phyloP scores from a whole-genome alignment of 2,888 invertebrate genomes.

The Electrophaes corylata region DNA sequence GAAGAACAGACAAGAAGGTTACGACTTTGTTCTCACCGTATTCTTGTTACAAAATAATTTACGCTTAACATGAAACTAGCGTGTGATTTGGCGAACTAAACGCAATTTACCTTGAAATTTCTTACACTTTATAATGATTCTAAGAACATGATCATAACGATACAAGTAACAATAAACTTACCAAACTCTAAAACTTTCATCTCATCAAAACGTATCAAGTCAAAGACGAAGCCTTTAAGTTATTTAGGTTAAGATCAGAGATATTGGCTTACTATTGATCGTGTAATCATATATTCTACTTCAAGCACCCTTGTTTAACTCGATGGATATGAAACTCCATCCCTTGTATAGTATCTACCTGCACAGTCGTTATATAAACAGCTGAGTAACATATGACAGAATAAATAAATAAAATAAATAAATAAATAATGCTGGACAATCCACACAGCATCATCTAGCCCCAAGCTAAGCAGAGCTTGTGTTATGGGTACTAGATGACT shows the following conservation, averaged over 20 bases:
- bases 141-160: neutral
- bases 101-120: neutral
- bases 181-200: conserved; percentile 6
- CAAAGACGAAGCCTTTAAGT: conserved; percentile 45
- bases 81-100: too few relatives aligned
- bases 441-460: too few relatives aligned
- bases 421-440: too few relatives aligned
- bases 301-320: conserved; percentile 78
- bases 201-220: conserved; percentile 36
- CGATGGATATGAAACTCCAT: conserved; percentile 50
- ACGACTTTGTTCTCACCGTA: too few relatives aligned
- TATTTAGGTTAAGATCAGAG: conserved; percentile 46
- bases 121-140: neutral
- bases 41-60: too few relatives aligned
- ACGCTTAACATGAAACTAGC: too few relatives aligned
- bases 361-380: neutral
- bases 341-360: conserved; percentile 37
- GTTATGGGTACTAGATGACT: too few relatives aligned
- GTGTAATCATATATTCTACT: conserved; percentile 72
- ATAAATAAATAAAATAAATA: too few relatives aligned
- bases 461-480: too few relatives aligned
- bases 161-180: neutral
- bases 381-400: conserved; percentile 6
- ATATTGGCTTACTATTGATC: conserved; percentile 64
- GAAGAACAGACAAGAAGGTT: too few relatives aligned